Percentiles rank a stretch among this genome's conserved stretches.
Evolutionary conservation across 1,140 invertebrate species (phyloP).

Genomic region (Drosophila lowei): DNA sequence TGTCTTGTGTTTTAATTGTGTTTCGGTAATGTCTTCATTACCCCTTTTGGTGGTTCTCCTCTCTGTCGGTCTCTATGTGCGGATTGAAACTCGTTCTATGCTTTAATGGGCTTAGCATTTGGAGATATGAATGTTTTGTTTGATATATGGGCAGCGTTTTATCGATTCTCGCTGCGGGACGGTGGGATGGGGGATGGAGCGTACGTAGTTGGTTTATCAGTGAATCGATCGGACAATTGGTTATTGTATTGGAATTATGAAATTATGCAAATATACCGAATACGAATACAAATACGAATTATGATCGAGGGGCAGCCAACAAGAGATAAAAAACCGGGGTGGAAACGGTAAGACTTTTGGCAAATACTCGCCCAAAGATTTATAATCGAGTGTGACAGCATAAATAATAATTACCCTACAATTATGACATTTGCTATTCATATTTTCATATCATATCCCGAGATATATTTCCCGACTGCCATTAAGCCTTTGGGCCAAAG

Average conservation of each 20-base stretch:
- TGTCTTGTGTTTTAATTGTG: conserved; percentile 61
- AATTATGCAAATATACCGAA: conserved; percentile 64
- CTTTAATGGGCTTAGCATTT: conserved; percentile 32
- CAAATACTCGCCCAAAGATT: conserved; percentile 54
- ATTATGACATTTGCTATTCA: conserved; percentile 63
- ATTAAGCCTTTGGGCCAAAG: conserved; percentile 33
- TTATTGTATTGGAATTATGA: conserved; percentile 75
- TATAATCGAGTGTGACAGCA: conserved; percentile 70
- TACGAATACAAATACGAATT: conserved; percentile 37
- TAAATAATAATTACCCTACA: conserved; percentile 78
- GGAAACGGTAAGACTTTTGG: conserved; percentile 61
- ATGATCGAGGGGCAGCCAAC: conserved; percentile 36
- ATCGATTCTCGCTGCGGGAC: conserved; percentile 33
- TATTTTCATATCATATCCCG: conserved; percentile 1
- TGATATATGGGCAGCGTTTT: conserved; percentile 66
- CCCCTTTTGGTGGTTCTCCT: conserved; percentile 38
- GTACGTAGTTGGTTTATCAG: conserved; percentile 28
- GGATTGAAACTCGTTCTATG: conserved; percentile 54
- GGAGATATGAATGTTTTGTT: conserved; percentile 4
- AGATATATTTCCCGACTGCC: no score
- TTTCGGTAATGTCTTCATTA: conserved; percentile 73
- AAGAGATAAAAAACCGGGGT: conserved; percentile 28
- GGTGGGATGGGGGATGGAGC: conserved; percentile 3
- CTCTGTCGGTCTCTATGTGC: neutral
- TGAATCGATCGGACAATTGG: conserved; percentile 52